Evolutionary conservation across 2,113 vertebrate genomes (phyloP), one percentile per base, ranked within the genome.

Genomic region (Pachypanchax playfairii): DNA sequence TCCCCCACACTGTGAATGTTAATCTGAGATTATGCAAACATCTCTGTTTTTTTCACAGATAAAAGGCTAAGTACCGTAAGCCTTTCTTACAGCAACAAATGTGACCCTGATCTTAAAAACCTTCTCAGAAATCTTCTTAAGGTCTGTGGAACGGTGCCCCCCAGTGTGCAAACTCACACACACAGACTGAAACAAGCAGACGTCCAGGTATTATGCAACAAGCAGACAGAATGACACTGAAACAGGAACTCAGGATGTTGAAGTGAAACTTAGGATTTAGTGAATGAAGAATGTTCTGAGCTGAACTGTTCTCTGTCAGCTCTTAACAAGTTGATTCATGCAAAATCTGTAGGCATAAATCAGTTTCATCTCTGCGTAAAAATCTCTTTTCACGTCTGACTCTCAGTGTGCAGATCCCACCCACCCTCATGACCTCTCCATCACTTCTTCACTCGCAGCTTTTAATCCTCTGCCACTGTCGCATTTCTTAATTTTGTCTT

Each of bases 81-180:
- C 1, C 20, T 0, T 3, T 6, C 5, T 31, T 5, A 60, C 33
- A 18, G 12, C 3, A 50, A 26, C 24, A 25, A 36, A 65, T 0
- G 20, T 62, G 47, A 55, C 15, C 4, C 3, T 1, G 18, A 1
- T 17, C 1, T 21, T 0, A 14, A 53, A 26, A 18, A 17, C 1
- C 2, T 47, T 50, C 28, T 66, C 28, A 15, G 36, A 5, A 0
- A 52, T 18, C 33, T 20, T 70, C 38, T 44, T 18, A 50, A 65
- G 63, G 50, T 33, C 73, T 82, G 75, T 57, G 48, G 56, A 72
- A 75, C 59, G 69, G 59, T 83, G 73, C 83, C 78, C 77, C 78
- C 78, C 67, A 79, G 77, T 66, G 61, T 77, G 66, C 48, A 64
- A 42, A 73, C 28, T 51, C 20, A 38, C 51, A 48, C 65, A 49